Evolutionary conservation across 2,113 vertebrate species (phyloP), one percentile per base, ranked within the genome.

Genomic region (Bungarus multicinctus): DNA sequence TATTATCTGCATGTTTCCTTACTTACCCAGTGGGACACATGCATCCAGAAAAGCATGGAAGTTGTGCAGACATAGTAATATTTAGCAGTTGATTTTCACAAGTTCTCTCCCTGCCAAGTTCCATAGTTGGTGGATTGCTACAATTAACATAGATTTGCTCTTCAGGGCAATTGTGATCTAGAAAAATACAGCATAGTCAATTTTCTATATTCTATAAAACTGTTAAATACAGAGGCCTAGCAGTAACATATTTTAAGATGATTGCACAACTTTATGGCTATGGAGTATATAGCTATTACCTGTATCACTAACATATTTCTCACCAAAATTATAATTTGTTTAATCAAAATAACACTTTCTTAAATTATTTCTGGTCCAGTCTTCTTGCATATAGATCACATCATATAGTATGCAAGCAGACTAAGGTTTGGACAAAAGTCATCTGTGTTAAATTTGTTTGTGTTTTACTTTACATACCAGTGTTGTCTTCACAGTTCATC

Each of bases 71-170:
- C 91, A 98, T 95, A 85, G 99, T 98, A 94, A 99, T 97, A 96
- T 99, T 99, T 74, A 99, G 97, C 94, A 99, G 98, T 95, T 98
- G 98, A 57, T 99, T 98, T 94, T 99, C 99, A 94, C 99, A 99
- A 0, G 99, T 99, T 92, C 96, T 97, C 94, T 99, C 98, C 94
- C 97, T 98, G 95, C 96, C 98, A 45, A 97, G 93, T 50, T 96
- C 95, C 0, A 96, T 94, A 0, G 95, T 91, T 16, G 95, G 95
- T 3, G 93, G 95, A 58, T 97, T 97, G 16, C 98, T 98, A 96
- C 99, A 99, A 96, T 99, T 99, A 91, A 98, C 96, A 85, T 99
- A 99, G 89, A 98, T 94, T 96, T 99, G 99, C 69, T 98, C 98
- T 0, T 22, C 90, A 0, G 99, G 98, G 96, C 99, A 99, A 90